Base-by-base conservation (phyloP, 2,113 vertebrate species). In the Lates calcarifer region DNA sequence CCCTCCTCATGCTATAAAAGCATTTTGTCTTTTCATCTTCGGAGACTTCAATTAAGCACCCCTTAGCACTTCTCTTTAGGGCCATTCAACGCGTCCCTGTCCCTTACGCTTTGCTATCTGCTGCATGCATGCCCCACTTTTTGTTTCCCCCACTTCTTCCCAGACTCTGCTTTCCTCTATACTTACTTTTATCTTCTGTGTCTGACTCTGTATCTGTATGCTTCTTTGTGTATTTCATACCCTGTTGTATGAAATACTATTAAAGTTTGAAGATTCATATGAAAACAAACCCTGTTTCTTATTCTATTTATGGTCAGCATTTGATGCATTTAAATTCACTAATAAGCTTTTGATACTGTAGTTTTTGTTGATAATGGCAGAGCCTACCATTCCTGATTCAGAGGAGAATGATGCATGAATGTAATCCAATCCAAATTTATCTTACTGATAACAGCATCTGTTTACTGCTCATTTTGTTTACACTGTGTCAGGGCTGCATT, bases 21-120 rank as follows among this genome's bases (percentile, higher is more conserved):
- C 41, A 12, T 64, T 39, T 41, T 67, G 39, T 76, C 37, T 67
- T 55, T 47, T 65, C n/a, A n/a, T 62, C 35, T 41, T 58, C 28
- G 10, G 15, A 57, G 47, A 49, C 29, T 31, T 86, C 29, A 43
- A 28, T 74, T 67, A 74, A 75, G 66, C n/a, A 0, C 51, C 63
- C 74, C 41, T 74, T 20, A 29, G 80, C 17, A 4, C 35, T 70
- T 83, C 31, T 68, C 43, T 83, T 90, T 79, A 71, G 45, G 60
- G 18, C 12, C 45, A 51, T 67, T 88, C 60, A 85, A 43, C 15
- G 22, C 29, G 17, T 51, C 49, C 8, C 64, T n/a, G 45, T 82
- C 33, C 22, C 43, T 67, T 67, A 57, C 31, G 6, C 57, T 76
- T 63, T 67, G 15, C 68, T 79, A 81, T 86, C 86, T 87, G 81